phyloP scores from a whole-genome alignment of 2,113 vertebrate genomes.

The Pristiophorus japonicus region DNA sequence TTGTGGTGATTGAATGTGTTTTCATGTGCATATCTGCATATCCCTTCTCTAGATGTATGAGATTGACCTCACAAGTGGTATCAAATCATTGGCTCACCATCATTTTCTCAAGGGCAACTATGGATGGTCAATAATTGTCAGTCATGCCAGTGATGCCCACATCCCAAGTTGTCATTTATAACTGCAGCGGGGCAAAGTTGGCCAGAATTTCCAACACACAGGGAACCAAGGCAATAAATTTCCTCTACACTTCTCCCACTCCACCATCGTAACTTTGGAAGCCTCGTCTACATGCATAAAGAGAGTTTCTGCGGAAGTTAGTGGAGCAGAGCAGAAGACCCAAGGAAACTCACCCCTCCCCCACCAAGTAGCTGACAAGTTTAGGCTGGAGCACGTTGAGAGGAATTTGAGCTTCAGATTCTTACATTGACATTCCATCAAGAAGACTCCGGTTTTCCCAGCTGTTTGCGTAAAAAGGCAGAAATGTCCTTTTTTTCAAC shows the following conservation, averaged over 20 bases:
- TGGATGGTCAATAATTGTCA: not conserved
- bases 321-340: too few relatives aligned
- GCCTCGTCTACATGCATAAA: not conserved
- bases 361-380: not conserved
- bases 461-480: not conserved
- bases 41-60: not conserved
- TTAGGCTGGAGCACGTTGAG: not conserved
- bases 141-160: not conserved
- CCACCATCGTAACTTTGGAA: not conserved
- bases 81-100: too few relatives aligned
- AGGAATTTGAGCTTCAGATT: not conserved
- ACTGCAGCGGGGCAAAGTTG: not conserved
- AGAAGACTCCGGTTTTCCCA: not conserved
- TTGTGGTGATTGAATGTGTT: not conserved
- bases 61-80: not conserved
- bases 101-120: not conserved
- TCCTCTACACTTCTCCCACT: not conserved
- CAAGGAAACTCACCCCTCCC: not conserved
- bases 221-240: not conserved
- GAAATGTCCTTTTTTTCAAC: not conserved
- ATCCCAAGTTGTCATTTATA: not conserved
- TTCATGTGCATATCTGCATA: not conserved
- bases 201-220: not conserved
- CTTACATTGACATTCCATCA: not conserved
- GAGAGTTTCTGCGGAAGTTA: not conserved